phyloP scores from a whole-genome alignment of 2,888 invertebrate species.

The Drosophila picticornis region DNA sequence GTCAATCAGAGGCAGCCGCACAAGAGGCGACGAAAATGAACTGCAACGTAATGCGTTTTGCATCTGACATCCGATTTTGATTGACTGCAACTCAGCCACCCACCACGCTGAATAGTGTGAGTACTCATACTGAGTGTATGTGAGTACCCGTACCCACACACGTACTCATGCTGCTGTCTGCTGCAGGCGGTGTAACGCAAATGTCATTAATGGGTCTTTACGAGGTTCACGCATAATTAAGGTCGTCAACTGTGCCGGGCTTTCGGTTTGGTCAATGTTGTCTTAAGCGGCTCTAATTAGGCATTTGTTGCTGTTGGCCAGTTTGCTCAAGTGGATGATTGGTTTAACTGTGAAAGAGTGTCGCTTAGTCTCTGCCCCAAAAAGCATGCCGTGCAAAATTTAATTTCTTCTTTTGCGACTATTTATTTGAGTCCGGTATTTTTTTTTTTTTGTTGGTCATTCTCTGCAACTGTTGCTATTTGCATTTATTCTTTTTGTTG shows the following conservation, averaged over 20 bases:
- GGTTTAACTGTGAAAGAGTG: conserved; percentile 48
- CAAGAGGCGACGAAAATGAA: conserved; percentile 47
- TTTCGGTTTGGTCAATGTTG: conserved; percentile 58
- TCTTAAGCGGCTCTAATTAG: conserved; percentile 75
- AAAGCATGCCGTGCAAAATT: conserved; percentile 32
- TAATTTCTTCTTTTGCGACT: conserved; percentile 17
- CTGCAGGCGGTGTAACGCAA: conserved; percentile 51
- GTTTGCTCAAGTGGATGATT: conserved; percentile 64
- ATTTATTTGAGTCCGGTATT: conserved; percentile 13
- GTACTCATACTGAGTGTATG: not conserved
- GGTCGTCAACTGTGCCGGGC: conserved; percentile 46
- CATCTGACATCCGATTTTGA: conserved; percentile 50
- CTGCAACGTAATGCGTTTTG: conserved; percentile 56
- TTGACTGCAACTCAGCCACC: conserved; percentile 41
- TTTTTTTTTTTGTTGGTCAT: conserved; percentile 2
- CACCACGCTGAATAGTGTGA: not conserved
- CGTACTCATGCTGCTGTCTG: conserved; percentile 22
- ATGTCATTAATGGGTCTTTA: conserved; percentile 70
- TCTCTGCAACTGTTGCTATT: conserved; percentile 17
- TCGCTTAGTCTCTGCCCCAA: conserved; percentile 11
- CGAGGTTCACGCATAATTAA: conserved; percentile 75
- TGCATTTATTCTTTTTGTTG: conserved; percentile 18
- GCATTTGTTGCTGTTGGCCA: conserved; percentile 31
- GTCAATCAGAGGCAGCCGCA: conserved; percentile 43
- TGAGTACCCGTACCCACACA: not conserved